These are phyloP conservation scores for Amiota communis DNA, from an alignment of 2,888 invertebrate species.

Conservation along the genomic window DNA sequence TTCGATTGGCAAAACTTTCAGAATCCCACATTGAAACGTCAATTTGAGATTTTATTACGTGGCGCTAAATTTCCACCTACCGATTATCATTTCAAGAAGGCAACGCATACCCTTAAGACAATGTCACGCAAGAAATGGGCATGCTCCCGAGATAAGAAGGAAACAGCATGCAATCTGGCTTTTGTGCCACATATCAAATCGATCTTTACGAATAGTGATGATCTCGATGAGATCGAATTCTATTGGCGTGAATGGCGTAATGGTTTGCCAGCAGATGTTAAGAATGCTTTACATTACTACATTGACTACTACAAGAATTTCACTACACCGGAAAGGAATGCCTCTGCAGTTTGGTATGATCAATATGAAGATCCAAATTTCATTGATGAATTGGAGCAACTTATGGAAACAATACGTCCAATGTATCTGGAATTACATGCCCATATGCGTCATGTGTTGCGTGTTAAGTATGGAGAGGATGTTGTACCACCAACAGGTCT, in stretches of 20 bases:
- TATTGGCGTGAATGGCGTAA: slow-evolving; percentile 61
- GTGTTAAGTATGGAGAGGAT: slow-evolving; percentile 79
- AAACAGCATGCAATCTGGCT: slow-evolving; percentile 49
- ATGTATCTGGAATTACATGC: slow-evolving; percentile 86
- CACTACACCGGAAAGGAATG: slow-evolving; percentile 43
- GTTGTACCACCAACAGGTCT: slow-evolving; percentile 78
- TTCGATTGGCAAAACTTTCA: slow-evolving; percentile 49
- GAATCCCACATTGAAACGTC: slow-evolving; percentile 45
- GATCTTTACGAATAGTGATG: slow-evolving; percentile 52
- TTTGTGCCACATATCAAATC: slow-evolving; percentile 58
- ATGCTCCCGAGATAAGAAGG: slow-evolving; percentile 20
- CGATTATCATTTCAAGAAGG: slow-evolving; percentile 48
- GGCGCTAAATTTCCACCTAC: slow-evolving; percentile 52
- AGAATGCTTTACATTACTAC: slow-evolving; percentile 49
- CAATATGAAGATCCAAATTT: slow-evolving; percentile 54
- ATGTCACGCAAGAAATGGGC: slow-evolving; percentile 51
- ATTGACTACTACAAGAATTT: slow-evolving; percentile 50
- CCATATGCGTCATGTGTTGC: slow-evolving; percentile 81
- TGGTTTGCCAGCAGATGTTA: slow-evolving; percentile 48
- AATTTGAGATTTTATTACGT: slow-evolving; percentile 52
- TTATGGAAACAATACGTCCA: slow-evolving; percentile 78
- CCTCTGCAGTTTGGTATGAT: slow-evolving; percentile 56
- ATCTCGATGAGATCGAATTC: slow-evolving; percentile 52
- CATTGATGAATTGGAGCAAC: slow-evolving; percentile 46
- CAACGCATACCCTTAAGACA: slow-evolving; percentile 45